Evolutionary conservation across 2,797 vertebrate genomes (phyloP).

Genomic region (Pseudochromis fuscus): DNA sequence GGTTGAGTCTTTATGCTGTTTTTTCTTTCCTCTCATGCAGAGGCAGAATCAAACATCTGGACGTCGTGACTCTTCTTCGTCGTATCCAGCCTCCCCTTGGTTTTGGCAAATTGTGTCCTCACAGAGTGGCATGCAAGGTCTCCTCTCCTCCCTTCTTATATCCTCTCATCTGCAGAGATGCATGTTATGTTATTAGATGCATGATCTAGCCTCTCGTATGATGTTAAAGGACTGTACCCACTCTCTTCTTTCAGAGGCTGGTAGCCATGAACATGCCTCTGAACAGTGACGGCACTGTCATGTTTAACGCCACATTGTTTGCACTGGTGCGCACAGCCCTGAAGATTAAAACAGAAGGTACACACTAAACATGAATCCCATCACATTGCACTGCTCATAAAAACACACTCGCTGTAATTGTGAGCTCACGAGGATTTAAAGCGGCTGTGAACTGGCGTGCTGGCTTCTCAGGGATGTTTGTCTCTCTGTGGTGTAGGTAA

Average conservation of each 20-base stretch:
- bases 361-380: conserved; percentile 17
- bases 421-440: conserved; percentile 14
- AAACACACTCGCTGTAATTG: conserved; percentile 10
- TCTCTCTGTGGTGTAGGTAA: conserved; percentile 87
- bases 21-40: conserved; percentile 75
- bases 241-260: conserved; percentile 88
- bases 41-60: conserved; percentile 98
- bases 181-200: too few relatives aligned
- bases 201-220: neutral
- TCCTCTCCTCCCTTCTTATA: neutral
- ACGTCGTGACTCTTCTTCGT: conserved; percentile 95
- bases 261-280: conserved; percentile 99
- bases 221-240: conserved; percentile 15
- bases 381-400: neutral
- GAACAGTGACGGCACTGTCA: conserved; percentile 96
- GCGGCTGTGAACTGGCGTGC: conserved; percentile 21
- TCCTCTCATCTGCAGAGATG: conserved; percentile 1
- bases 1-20: neutral
- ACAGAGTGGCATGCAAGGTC: conserved; percentile 99
- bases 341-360: conserved; percentile 99
- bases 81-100: conserved; percentile 98
- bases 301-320: conserved; percentile 99
- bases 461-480: conserved; percentile 37
- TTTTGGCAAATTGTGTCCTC: conserved; percentile 97
- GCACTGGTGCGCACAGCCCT: conserved; percentile 97